phyloP scores from a whole-genome alignment of 1,140 invertebrate genomes.

The Trichogramma pretiosum region DNA sequence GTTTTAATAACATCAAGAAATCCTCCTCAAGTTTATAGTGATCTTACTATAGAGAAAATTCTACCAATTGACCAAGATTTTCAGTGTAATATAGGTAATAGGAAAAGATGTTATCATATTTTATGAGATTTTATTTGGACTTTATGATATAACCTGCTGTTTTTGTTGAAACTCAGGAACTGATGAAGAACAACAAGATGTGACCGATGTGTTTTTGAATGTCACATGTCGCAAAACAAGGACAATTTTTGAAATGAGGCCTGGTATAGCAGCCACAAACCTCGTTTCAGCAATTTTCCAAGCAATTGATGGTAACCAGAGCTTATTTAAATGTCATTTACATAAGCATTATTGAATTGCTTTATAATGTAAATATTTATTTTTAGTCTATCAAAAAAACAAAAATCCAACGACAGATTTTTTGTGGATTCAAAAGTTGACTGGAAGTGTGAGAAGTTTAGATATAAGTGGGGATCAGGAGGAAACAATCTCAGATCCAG shows the following conservation, averaged over 20 bases:
- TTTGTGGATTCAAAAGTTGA: conserved; percentile 37
- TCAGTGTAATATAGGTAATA: conserved; percentile 62
- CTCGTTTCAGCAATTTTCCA: conserved; percentile 50
- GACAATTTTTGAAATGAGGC: conserved; percentile 55
- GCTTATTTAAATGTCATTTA: background rate
- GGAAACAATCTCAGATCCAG: conserved; percentile 26
- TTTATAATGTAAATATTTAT: too few relatives aligned
- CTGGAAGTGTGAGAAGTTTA: conserved; percentile 29
- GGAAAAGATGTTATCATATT: too few relatives aligned
- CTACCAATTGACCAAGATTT: conserved; percentile 68
- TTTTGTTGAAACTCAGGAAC: conserved; percentile 22
- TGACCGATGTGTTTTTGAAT: conserved; percentile 51
- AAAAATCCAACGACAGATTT: conserved; percentile 35
- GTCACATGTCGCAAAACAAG: conserved; percentile 50
- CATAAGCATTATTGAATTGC: background rate
- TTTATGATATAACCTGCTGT: background rate
- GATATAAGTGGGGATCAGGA: conserved; percentile 24
- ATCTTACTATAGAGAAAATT: conserved; percentile 62
- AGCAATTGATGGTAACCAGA: conserved; percentile 39
- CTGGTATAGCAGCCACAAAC: conserved; percentile 53
- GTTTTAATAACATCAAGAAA: conserved; percentile 51
- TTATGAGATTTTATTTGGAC: background rate
- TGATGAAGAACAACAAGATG: conserved; percentile 43
- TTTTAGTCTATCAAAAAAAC: conserved; percentile 43
- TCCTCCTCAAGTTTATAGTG: conserved; percentile 57